Conservation (phyloP, 2,113 vertebrate genomes). For the Mus pahari region DNA sequence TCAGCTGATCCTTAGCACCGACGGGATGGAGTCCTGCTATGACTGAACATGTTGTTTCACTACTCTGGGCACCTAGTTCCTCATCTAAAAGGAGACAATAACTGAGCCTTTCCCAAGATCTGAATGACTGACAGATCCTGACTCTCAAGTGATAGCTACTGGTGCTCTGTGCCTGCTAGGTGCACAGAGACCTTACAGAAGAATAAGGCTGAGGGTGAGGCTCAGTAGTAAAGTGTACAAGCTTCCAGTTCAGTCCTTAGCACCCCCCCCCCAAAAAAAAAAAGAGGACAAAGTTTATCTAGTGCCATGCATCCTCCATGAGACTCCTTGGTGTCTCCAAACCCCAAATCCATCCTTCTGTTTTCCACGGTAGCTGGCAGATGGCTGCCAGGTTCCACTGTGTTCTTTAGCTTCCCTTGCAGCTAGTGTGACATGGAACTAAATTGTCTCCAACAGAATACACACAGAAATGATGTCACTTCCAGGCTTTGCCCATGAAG, state of each 20-base stretch:
- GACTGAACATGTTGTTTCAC: neutral
- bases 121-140: constrained; percentile 1
- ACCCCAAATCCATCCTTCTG: neutral
- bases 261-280: neutral
- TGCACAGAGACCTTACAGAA: neutral
- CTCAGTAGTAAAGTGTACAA: neutral
- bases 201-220: neutral
- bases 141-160: neutral
- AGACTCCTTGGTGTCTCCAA: neutral
- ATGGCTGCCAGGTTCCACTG: neutral
- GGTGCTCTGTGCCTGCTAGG: neutral
- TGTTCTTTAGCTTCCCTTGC: constrained; percentile 50
- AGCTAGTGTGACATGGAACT: neutral
- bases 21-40: neutral
- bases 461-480: neutral
- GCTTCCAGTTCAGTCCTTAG: neutral
- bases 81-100: neutral
- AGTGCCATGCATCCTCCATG: neutral
- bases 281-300: neutral
- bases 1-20: neutral
- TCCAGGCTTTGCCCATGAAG: neutral
- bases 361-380: neutral
- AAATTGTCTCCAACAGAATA: neutral
- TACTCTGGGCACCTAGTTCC: neutral
- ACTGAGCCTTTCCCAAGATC: neutral